These are phyloP conservation scores for Hemistola chrysoprasaria DNA, from an alignment of 2,888 invertebrate species.

Conservation along the genomic window DNA sequence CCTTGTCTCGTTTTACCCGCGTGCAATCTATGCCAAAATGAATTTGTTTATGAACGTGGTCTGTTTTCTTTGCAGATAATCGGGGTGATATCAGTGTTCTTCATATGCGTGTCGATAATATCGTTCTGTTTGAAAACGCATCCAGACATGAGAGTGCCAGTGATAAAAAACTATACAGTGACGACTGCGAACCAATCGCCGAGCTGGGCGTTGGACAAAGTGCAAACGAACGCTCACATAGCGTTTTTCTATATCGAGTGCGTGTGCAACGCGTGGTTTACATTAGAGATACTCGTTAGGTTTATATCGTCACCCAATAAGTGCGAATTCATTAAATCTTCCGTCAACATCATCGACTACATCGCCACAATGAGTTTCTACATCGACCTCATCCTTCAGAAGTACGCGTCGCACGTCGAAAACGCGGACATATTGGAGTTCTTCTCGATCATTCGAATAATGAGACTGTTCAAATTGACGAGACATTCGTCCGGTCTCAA, in stretches of 20 bases:
- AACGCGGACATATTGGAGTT: constrained; percentile 98
- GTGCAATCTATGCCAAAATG: constrained; percentile 7
- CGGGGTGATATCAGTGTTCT: constrained; percentile 99
- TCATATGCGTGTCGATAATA: constrained; percentile 99
- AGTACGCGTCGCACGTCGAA: constrained; percentile 94
- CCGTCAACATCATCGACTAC: constrained; percentile 99
- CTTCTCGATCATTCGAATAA: constrained; percentile 98
- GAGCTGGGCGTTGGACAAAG: constrained; percentile 93
- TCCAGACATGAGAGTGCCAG: constrained; percentile 97
- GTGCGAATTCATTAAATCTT: constrained; percentile 96
- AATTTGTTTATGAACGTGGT: constrained; percentile 7
- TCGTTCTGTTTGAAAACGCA: constrained; percentile 99
- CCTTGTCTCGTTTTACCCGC: constrained; percentile 13
- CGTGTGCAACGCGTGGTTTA: constrained; percentile 99
- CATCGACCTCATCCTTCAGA: constrained; percentile 94
- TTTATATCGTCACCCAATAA: constrained; percentile 97
- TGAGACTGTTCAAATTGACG: constrained; percentile 98
- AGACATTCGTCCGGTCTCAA: constrained; percentile 98
- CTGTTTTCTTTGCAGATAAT: constrained; percentile 90
- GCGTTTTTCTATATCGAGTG: constrained; percentile 99
- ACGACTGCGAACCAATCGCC: constrained; percentile 88
- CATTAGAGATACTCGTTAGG: constrained; percentile 95
- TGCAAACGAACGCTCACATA: constrained; percentile 97
- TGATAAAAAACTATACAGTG: constrained; percentile 90
- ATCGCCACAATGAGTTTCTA: constrained; percentile 99